Base-by-base conservation (phyloP, 2,113 vertebrate species). In the Etia nguti region DNA sequence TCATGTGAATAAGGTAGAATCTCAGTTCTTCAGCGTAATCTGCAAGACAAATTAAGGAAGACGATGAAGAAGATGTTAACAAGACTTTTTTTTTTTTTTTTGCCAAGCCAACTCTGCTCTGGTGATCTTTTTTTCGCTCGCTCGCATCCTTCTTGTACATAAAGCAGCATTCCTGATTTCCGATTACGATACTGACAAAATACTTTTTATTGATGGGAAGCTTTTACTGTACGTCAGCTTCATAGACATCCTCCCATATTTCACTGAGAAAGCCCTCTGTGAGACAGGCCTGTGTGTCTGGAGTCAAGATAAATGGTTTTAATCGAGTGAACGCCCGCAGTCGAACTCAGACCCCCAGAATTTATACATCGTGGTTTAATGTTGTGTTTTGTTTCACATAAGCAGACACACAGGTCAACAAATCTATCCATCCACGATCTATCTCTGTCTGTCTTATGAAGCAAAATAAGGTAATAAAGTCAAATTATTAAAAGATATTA, bases 1-100 rank as follows among this genome's bases (percentile, higher is more conserved):
- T 96, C 95, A 96, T 96, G 92, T 96, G 96, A 89, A 96, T 96
- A 41, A 96, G 93, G 92, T 96, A 96, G 93, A 96, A 96, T 80
- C 94, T 92, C 86, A 96, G 92, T 48, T 96, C 95, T 70, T 96
- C 93, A 13, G 92, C 84, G 10, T 96, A 95, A 95, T 96, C 96
- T 96, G 94, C 4, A 92, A 92, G 5, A 89, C 9, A 92, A 75
- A 88, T 18, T 26, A 36, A 86, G 4, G 88, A 16, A 85, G 18
- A 60, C 2, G 77, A 15, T 26, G 31, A 85, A 4, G 88, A 11
- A 84, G 15, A 60, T 4, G 82, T 82, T 18, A 3, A 10, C 9
- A 22, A 8, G 1, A 34, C 1, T n/a, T 22, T 16, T 31, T 2
- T 22, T n/a, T 34, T 20, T 20, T 13, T 31, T 22, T 24, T 16